Conservation (phyloP, 2,888 invertebrate species). For the Andrena flavipes region DNA sequence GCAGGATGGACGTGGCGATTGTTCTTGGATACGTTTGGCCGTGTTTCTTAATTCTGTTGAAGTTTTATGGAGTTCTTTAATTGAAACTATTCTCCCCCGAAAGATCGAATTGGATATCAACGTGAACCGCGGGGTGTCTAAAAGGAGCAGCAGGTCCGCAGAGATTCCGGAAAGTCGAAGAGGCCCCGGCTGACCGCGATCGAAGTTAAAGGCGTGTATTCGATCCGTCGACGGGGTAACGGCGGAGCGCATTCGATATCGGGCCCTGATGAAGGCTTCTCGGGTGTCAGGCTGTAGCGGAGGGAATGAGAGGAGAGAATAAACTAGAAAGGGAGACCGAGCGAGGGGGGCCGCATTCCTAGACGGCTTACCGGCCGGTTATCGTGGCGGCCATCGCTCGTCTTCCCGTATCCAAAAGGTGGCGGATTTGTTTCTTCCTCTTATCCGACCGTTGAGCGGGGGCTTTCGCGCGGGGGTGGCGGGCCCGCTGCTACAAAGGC, state of each 20-base stretch:
- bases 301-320: conserved; percentile 49
- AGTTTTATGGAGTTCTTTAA: neutral
- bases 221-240: conserved; percentile 55
- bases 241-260: conserved; percentile 52
- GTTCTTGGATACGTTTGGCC: too few species aligned
- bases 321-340: conserved; percentile 63
- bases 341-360: conserved; percentile 79
- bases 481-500: conserved; percentile 58
- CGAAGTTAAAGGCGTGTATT: conserved; percentile 57
- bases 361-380: conserved; percentile 81
- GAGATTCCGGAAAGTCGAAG: conserved; percentile 49
- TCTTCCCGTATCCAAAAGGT: conserved; percentile 75
- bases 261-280: conserved; percentile 69
- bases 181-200: conserved; percentile 44
- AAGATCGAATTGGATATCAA: too few species aligned
- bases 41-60: too few species aligned
- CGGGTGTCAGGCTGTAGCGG: conserved; percentile 56
- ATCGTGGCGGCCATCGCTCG: conserved; percentile 76
- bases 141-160: conserved; percentile 10
- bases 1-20: neutral
- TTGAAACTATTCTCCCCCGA: neutral
- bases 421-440: conserved; percentile 82
- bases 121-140: neutral
- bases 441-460: conserved; percentile 71
- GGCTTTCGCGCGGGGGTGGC: conserved; percentile 64